Conservation (phyloP, 2,113 vertebrate species). For the Caretta caretta region DNA sequence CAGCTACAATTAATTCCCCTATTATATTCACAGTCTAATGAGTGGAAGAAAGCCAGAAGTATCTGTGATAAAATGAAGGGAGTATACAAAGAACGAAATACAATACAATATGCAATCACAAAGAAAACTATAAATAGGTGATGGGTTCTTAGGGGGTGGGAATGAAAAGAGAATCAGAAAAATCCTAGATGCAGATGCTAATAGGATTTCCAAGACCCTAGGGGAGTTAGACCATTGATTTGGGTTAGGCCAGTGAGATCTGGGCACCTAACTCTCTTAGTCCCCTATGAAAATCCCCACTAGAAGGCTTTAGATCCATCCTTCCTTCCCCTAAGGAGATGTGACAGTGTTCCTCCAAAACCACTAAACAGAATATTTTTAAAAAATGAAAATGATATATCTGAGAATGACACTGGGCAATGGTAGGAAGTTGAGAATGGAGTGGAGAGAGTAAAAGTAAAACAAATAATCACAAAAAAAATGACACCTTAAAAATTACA, state of each 20-base stretch:
- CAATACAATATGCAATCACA: not conserved
- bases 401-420: not conserved
- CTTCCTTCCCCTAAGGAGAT: not conserved
- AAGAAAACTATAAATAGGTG: not conserved
- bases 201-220: not conserved
- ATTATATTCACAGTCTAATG: conserved; percentile 51
- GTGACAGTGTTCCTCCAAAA: not conserved
- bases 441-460: not conserved
- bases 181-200: not conserved
- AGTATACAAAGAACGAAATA: not conserved
- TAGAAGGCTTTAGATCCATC: not conserved
- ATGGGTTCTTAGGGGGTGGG: not conserved
- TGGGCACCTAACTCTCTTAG: not conserved
- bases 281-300: not conserved
- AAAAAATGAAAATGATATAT: not conserved
- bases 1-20: conserved; percentile 49
- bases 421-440: not conserved
- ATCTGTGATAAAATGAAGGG: not conserved
- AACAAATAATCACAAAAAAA: not conserved
- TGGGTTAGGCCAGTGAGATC: not conserved
- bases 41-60: conserved; percentile 23
- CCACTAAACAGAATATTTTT: not conserved
- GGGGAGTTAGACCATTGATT: not conserved
- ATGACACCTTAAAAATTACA: not conserved
- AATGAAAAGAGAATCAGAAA: not conserved